Evolutionary conservation across 2,113 vertebrate genomes (phyloP).

Genomic region (Mustela lutreola): DNA sequence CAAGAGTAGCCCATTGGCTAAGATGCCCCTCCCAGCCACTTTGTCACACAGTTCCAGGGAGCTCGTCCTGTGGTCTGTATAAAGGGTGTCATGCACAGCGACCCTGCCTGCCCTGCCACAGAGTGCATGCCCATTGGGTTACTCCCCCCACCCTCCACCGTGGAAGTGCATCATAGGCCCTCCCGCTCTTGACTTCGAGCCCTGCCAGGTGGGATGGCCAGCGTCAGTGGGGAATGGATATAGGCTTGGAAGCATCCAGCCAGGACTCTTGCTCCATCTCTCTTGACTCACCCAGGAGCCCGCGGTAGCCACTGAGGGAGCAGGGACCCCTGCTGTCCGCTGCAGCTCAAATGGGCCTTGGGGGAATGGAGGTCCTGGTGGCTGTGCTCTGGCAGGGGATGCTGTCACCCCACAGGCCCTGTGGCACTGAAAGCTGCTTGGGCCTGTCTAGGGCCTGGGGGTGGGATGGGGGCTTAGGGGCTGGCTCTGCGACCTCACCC

Average conservation of each 20-base stretch:
- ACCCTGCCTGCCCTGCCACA: neutral
- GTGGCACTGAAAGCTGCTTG: too few relatives aligned
- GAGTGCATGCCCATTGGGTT: accelerated
- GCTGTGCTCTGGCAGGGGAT: accelerated
- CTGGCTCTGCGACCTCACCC: neutral
- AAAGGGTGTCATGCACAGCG: neutral
- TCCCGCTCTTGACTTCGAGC: neutral
- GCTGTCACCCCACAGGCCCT: neutral
- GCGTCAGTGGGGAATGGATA: neutral
- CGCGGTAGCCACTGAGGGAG: neutral
- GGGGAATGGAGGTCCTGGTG: neutral
- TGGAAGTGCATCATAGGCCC: neutral
- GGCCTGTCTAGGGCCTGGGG: neutral
- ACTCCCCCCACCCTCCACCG: neutral
- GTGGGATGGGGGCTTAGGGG: neutral
- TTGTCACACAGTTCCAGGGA: neutral
- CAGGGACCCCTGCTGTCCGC: neutral
- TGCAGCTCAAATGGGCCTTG: too few relatives aligned
- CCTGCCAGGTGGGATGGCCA: neutral
- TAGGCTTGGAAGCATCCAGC: neutral
- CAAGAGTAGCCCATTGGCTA: neutral
- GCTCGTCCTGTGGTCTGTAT: accelerated
- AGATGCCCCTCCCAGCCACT: neutral
- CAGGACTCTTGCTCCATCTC: neutral
- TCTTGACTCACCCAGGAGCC: neutral